Base-by-base conservation (phyloP, 2,113 vertebrate species). In the Cranoglanis bouderius region DNA sequence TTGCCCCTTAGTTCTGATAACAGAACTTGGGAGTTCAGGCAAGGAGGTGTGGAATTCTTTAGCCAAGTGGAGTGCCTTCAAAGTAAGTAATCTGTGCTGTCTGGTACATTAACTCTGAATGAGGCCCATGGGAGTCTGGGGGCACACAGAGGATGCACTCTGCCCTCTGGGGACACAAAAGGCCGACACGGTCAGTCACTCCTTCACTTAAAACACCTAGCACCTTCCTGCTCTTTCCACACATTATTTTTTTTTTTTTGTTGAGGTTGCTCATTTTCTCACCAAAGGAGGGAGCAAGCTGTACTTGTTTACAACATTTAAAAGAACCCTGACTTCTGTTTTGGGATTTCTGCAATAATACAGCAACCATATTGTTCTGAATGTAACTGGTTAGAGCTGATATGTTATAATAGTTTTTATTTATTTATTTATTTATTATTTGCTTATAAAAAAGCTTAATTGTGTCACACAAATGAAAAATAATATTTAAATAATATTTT, bases 31-130 rank as follows among this genome's bases (percentile, higher is more conserved):
- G 80, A 88, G 85, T 82, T 89, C 85, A 43, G 32, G 57, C 57
- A 46, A 82, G 59, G 83, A 90, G 80, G 67, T 77, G 53, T 81
- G 90, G 87, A 83, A 91, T 85, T 88, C 88, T 90, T 91, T 77
- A 75, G 90, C 63, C 72, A 51, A 86, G 82, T 86, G 61, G 77
- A 89, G 88, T 83, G 53, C 88, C 81, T 91, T 89, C 72, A 90
- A 91, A 89, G 88, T 87, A 88, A 88, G 88, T 89, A 85, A 91
- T 89, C 88, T 85, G 86, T 91, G 88, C 84, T 91, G 90, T 91
- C 90, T 91, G 90, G 88, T 91, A 89, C 88, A 91, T 88, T 91
- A 91, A 84, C 88, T 82, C 83, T 91, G 86, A 91, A 91, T 89
- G 86, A 89, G 88, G 82, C 88, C 90, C 83, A 82, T 89, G 90